These are phyloP conservation scores for human DNA, from an alignment of 2,113 vertebrate species.

Conservation along the genomic window GRCh38 chr18:22069501-22070000, in stretches of 20 bases:
- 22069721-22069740: conserved; percentile 58
- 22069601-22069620: conserved; percentile 69
- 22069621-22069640: conserved; percentile 66
- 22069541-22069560: conserved; percentile 54
- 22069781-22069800: fast-evolving
- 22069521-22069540: not conserved
- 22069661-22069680: conserved; percentile 69
- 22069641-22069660: conserved; percentile 71
- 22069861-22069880: not conserved
- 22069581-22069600: conserved; percentile 55
- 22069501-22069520: not conserved
- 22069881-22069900: not conserved
- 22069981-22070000: not conserved
- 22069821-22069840: not conserved
- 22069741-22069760: conserved; percentile 61
- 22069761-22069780: not conserved
- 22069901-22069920: not conserved
- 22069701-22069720: conserved; percentile 38
- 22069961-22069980: not conserved
- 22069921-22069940: not conserved
- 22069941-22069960: not conserved
- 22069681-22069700: conserved; percentile 68
- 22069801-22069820: not conserved
- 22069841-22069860: not conserved
- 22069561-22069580: conserved; percentile 64